Percentiles rank a stretch among this genome's conserved stretches.
Conservation (phyloP, 2,797 vertebrate genomes). For the Lindbergichthys nudifrons region DNA sequence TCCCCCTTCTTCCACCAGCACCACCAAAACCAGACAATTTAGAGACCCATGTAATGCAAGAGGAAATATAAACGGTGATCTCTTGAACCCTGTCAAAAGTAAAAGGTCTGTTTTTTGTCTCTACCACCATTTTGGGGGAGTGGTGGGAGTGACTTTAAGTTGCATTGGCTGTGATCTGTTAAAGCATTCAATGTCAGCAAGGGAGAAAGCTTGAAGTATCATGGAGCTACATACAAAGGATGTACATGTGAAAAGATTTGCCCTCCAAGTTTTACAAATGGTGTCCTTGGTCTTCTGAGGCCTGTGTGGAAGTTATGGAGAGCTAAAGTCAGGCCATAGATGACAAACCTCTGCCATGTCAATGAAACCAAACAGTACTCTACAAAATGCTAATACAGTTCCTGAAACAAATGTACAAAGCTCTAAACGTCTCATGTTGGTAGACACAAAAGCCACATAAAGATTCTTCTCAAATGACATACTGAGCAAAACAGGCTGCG, state of each 20-base stretch:
- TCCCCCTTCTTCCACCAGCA: conserved; percentile 24
- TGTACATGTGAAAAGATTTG: conserved; percentile 31
- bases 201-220: conserved; percentile 28
- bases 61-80: conserved; percentile 79
- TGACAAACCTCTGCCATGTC: conserved; percentile 31
- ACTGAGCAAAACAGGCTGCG: conserved; percentile 14
- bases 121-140: conserved; percentile 62
- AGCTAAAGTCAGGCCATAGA: conserved; percentile 18
- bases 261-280: conserved; percentile 46
- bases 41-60: conserved; percentile 69
- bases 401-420: conserved; percentile 19
- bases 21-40: conserved; percentile 70
- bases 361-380: conserved; percentile 40
- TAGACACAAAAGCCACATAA: conserved; percentile 17
- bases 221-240: conserved; percentile 37
- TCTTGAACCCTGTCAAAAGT: conserved; percentile 76
- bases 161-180: conserved; percentile 56
- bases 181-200: conserved; percentile 60
- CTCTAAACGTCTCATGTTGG: conserved; percentile 13
- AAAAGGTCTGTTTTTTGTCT: conserved; percentile 76
- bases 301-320: conserved; percentile 25
- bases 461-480: conserved; percentile 27
- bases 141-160: conserved; percentile 64
- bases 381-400: not conserved
- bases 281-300: conserved; percentile 48